Evolutionary conservation across 2,888 invertebrate species (phyloP), one percentile per base, ranked within the genome.

Genomic region (Agrochola macilenta): DNA sequence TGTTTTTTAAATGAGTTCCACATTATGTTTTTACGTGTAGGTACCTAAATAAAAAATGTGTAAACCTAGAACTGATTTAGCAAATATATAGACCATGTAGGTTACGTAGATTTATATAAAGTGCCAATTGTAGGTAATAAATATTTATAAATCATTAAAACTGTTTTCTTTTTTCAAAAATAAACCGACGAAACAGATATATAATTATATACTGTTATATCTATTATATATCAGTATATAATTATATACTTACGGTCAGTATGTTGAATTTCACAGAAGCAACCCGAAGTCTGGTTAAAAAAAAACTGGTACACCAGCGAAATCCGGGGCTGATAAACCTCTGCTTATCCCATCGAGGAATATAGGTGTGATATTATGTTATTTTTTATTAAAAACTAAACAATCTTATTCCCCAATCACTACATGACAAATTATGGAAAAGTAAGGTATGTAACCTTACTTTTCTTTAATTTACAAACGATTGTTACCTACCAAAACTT

Each of bases 81-180:
- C 2, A 26, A 63, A 46, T 82, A n/a, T 57, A 4, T 78, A 23
- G 26, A 63, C 11, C 35, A 58, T 71, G 43, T 76, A 74, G 20
- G n/a, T 12, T 46, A 57, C 20, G 26, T 82, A 83, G 57, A 70
- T 35, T 61, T 68, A 73, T 66, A 54, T 65, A 49, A 83, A 78
- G 87, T 83, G 83, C 83, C 87, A 83, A 83, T 83, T 78, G 39
- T 78, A 73, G 9, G 65, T 70, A 86, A 74, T 83, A 83, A 78
- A 83, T 73, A 69, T 71, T 71, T 74, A 26, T 63, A 43, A 68
- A 57, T 39, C n/a, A 26, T 43, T 57, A 3, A 4, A n/a, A 30
- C 0, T 30, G 49, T 57, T 71, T 75, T 64, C 57, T 43, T 57
- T 71, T 75, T 26, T 39, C 9, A 30, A 73, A 5, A 17, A 20